A percentile compares a stretch with the other conserved stretches of the same genome.
phyloP scores from a whole-genome alignment of 2,113 vertebrate species.

The Noctilio leporinus region DNA sequence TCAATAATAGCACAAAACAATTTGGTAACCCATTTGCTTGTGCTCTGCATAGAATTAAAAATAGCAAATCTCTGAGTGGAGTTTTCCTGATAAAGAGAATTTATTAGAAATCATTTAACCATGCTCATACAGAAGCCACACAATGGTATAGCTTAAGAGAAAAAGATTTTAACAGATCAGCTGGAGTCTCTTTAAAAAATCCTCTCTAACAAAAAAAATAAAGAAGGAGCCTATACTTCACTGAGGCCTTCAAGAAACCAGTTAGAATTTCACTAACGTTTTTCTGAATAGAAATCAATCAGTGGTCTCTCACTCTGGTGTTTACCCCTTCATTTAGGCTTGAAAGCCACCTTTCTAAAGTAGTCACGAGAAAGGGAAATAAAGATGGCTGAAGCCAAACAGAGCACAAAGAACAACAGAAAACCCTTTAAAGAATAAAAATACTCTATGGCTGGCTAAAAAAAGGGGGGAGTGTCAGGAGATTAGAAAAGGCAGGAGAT shows the following conservation, averaged over 20 bases:
- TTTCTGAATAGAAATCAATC: constrained; percentile 61
- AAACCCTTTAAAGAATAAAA: constrained; percentile 71
- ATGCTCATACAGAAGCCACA: constrained; percentile 48
- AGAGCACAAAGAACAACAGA: constrained; percentile 66
- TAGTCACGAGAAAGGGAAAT: constrained; percentile 51
- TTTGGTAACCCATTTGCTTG: constrained; percentile 61
- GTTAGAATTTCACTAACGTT: constrained; percentile 57
- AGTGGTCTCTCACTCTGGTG: constrained; percentile 58
- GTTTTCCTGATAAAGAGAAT: constrained; percentile 70
- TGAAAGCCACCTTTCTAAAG: constrained; percentile 64
- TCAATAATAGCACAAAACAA: constrained; percentile 55
- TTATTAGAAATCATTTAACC: constrained; percentile 69
- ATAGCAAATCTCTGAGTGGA: constrained; percentile 59
- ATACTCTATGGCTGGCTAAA: constrained; percentile 57
- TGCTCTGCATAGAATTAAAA: constrained; percentile 64
- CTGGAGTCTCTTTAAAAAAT: constrained; percentile 32
- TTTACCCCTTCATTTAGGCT: constrained; percentile 58
- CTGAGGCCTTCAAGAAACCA: constrained; percentile 54
- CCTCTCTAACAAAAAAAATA: not conserved
- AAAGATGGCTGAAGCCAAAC: constrained; percentile 43
- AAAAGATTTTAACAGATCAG: constrained; percentile 51
- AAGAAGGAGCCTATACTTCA: constrained; percentile 42
- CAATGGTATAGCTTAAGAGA: constrained; percentile 46
- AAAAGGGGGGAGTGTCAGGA: constrained; percentile 59
- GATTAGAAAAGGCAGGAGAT: constrained; percentile 60